Evolutionary conservation across 2,113 vertebrate genomes (phyloP).

Genomic region (Lophura nycthemera): DNA sequence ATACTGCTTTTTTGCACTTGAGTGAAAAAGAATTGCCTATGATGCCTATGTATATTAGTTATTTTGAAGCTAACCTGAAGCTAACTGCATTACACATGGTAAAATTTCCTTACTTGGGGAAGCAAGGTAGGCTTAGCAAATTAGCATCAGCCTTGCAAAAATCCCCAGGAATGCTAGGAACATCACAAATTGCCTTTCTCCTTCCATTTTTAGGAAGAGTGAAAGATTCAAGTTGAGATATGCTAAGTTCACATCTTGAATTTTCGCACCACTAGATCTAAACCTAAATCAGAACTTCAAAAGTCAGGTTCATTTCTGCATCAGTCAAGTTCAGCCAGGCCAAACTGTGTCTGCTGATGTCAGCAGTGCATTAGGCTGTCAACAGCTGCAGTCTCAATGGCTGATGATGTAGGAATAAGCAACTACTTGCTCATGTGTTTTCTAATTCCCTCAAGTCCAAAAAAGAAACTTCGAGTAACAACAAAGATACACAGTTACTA

Average conservation of each 20-base stretch:
- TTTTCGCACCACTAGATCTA: too few relatives aligned
- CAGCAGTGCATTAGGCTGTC: background rate
- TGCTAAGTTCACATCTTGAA: background rate
- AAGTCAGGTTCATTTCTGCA: background rate
- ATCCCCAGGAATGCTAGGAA: accelerated
- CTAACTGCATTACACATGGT: background rate
- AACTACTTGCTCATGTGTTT: background rate
- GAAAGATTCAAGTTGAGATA: background rate
- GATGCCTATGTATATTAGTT: background rate
- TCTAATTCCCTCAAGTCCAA: background rate
- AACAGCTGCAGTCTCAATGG: background rate
- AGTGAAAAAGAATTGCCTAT: background rate
- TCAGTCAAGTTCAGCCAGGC: background rate
- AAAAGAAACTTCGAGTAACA: background rate
- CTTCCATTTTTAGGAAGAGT: background rate
- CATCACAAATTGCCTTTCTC: background rate
- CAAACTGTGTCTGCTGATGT: background rate
- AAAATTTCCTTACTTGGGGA: background rate
- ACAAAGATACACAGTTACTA: background rate
- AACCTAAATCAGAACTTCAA: background rate
- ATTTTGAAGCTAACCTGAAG: background rate
- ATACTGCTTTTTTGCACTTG: background rate
- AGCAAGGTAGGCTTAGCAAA: too few relatives aligned
- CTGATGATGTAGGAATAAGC: background rate
- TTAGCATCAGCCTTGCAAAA: background rate